Percentiles rank a stretch among this genome's conserved stretches.
Evolutionary conservation across 2,888 invertebrate genomes (phyloP).

Genomic region (Agrilus mali): DNA sequence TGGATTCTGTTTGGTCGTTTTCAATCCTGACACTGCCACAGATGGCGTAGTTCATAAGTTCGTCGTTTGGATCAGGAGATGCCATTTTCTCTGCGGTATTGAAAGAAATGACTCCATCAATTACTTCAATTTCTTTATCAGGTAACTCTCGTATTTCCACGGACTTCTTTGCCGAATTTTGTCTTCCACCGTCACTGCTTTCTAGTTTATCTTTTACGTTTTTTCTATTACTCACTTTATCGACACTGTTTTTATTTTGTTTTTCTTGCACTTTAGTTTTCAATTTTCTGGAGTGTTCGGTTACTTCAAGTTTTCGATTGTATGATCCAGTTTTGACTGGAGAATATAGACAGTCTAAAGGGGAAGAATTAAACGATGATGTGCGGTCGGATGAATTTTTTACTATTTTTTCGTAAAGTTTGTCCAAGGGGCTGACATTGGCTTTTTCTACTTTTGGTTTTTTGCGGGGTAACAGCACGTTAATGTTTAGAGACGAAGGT

Average conservation of each 20-base stretch:
- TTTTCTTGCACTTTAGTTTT: too few relatives aligned
- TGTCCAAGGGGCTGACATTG: constrained; percentile 1
- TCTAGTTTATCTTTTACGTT: too few relatives aligned
- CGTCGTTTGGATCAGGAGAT: constrained; percentile 14
- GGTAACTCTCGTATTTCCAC: constrained; percentile 4
- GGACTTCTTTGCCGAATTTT: neutral
- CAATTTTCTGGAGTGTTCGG: too few relatives aligned
- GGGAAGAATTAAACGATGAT: too few relatives aligned
- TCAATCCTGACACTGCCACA: constrained; percentile 15
- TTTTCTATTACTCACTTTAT: too few relatives aligned
- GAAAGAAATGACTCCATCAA: constrained; percentile 2
- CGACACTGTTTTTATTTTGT: too few relatives aligned
- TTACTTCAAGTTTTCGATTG: too few relatives aligned
- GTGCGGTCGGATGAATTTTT: neutral
- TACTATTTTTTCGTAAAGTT: constrained; percentile 3
- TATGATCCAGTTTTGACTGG: too few relatives aligned
- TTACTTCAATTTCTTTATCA: constrained; percentile 5
- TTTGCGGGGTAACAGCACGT: too few relatives aligned
- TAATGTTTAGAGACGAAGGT: constrained; percentile 1
- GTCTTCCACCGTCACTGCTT: neutral
- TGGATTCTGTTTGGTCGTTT: constrained; percentile 5
- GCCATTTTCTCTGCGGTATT: constrained; percentile 4
- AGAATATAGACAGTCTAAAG: too few relatives aligned
- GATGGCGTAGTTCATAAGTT: constrained; percentile 22
- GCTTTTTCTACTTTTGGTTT: neutral